These are phyloP conservation scores for Hydropotes inermis DNA, from an alignment of 2,113 vertebrate genomes.

Conservation along the genomic window DNA sequence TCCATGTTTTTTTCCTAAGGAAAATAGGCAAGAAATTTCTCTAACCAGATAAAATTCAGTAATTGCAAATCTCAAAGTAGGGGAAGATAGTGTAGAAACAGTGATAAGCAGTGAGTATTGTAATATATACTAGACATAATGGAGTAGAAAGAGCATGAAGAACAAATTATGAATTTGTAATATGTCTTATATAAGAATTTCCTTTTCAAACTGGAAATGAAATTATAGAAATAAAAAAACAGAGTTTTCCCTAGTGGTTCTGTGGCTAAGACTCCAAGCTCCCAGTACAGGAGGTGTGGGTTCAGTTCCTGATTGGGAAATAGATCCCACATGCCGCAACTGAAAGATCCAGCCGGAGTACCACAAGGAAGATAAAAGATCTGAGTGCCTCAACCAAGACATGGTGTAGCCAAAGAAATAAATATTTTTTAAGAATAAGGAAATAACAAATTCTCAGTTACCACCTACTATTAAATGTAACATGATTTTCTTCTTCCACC, in stretches of 20 bases:
- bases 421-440: not conserved
- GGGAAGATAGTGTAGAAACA: not conserved
- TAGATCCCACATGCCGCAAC: not conserved
- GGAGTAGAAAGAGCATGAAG: not conserved
- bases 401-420: not conserved
- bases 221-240: not conserved
- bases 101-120: not conserved
- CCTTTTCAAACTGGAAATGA: not conserved
- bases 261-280: not conserved
- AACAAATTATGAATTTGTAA: not conserved
- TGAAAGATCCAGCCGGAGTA: not conserved
- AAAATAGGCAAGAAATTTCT: not conserved
- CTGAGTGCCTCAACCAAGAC: not conserved
- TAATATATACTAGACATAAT: not conserved
- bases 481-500: not conserved
- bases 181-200: not conserved
- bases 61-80: not conserved
- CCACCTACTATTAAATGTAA: not conserved
- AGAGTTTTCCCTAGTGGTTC: not conserved
- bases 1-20: not conserved
- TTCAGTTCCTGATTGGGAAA: not conserved
- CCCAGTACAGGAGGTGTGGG: not conserved
- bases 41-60: not conserved
- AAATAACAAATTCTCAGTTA: not conserved
- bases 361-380: not conserved